phyloP scores from a whole-genome alignment of 1,140 invertebrate species.

The Thaumatotibia leucotreta region DNA sequence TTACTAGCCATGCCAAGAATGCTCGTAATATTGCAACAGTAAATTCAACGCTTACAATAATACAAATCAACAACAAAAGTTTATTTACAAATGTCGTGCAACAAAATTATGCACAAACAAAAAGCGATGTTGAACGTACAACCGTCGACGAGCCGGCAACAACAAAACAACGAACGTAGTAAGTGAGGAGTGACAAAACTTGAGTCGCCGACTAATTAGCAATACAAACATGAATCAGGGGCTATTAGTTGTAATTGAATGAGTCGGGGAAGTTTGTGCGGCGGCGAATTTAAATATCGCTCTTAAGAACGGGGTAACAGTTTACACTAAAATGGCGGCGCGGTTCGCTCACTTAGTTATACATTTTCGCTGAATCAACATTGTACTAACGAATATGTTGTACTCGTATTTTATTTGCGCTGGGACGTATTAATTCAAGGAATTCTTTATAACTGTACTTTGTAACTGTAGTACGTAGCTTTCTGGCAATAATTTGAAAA shows the following conservation, averaged over 20 bases:
- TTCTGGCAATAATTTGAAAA: too few species aligned
- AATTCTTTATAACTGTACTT: neutral
- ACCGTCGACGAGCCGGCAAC: constrained; percentile 51
- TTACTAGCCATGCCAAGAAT: too few species aligned
- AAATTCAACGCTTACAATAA: constrained; percentile 12
- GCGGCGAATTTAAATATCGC: constrained; percentile 71
- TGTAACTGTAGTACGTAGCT: too few species aligned
- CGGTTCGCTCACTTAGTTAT: neutral
- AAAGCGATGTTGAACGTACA: constrained; percentile 40
- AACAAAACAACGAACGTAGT: constrained; percentile 50
- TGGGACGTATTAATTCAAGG: neutral
- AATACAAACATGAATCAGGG: constrained; percentile 76
- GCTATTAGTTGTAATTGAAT: constrained; percentile 76
- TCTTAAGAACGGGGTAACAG: constrained; percentile 43
- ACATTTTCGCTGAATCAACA: neutral
- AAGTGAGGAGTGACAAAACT: constrained; percentile 73
- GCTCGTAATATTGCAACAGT: too few species aligned
- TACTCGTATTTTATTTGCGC: neutral
- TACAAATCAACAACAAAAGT: neutral
- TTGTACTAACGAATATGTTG: neutral
- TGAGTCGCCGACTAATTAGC: constrained; percentile 71
- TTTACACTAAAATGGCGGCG: constrained; percentile 23
- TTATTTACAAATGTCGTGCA: constrained; percentile 35
- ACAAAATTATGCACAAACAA: constrained; percentile 49
- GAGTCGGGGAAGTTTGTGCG: constrained; percentile 60